Base-by-base conservation (phyloP, 1,140 invertebrate species). In the Stegodyphus dumicola region DNA sequence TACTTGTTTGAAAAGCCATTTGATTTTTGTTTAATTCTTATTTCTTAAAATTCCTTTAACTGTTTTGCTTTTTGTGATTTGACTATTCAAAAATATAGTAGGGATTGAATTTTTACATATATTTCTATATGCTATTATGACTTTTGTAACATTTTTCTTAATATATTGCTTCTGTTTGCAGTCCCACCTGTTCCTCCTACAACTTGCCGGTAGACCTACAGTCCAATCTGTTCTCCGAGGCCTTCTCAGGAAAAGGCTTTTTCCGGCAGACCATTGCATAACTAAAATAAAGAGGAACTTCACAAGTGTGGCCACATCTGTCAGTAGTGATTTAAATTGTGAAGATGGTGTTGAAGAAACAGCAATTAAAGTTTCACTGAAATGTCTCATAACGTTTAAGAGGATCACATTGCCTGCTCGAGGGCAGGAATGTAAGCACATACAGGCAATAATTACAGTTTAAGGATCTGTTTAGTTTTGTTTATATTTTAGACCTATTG, bases 371-470 rank as follows among this genome's bases (percentile, higher is more conserved):
- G 95, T 98, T 87, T 96, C 96, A 74, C 92, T 98, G 86, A 98
- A 98, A 92, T 98, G 97, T 94, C 97, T 97, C 69, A 98, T 99
- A 80, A 98, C 96, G n/a, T 97, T 95, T 91, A 96, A 97, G 92
- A 94, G 96, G 89, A 98, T 99, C 89, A 95, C 95, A 79, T 92
- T 98, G 90, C 97, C 97, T 75, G 96, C n/a, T n/a, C n/a, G n/a
- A n/a, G n/a, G n/a, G n/a, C 96, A 97, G 89, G 97, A 98, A 88
- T 98, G 97, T 90, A 98, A 97, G 93, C 97, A 98, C 91, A 96
- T 98, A 92, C 96, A 97, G 90, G 91, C 91, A 88, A 73, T 33
- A 33, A 33, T 33, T 64, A 11, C n/a, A n/a, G 10, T 11, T 11
- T 64, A 64, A 11, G n/a, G n/a, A 11, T n/a, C 2, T 11, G 2